Evolutionary conservation across 1,140 invertebrate genomes (phyloP), one percentile per base, ranked within the genome.

Genomic region (Maniola jurtina): DNA sequence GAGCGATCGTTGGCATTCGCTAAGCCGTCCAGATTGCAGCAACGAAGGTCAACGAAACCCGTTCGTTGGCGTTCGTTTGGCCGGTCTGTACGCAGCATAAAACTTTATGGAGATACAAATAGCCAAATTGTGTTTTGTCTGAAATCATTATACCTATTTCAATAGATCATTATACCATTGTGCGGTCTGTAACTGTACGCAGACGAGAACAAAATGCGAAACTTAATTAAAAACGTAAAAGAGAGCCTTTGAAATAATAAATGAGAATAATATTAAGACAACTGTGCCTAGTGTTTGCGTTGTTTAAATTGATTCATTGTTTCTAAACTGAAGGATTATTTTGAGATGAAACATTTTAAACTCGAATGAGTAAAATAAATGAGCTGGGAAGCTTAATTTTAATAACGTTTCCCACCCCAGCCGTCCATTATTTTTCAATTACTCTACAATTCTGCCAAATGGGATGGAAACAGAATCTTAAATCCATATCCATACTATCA

Each of bases 231-330:
- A 70, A 67, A 73, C 65, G 59, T 61, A 59, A 54, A 68, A 70
- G 10, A 61, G 66, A 56, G 70, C 62, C 69, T 70, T 55, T 65
- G 10, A 48, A 68, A 66, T 66, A 73, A 73, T 73, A 65, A 57
- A 68, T 47, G 68, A 72, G 68, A 76, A 66, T 71, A 73, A 73
- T 69, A 76, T 76, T 66, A 58, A 45, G 64, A 55, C 66, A 63
- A 33, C 38, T 60, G 57, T 69, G 62, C 68, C 67, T 64, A 76
- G 64, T 71, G 61, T 69, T 76, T 76, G 67, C 66, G 48, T 76
- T 54, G 69, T 71, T 69, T 71, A 73, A 73, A 73, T 73, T 69
- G 58, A 58, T 73, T 58, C 72, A 73, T 73, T 75, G 66, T 71
- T 73, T 59, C 64, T 59, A 54, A 58, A 59, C 56, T 62, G 56